Conservation (phyloP, 2,113 vertebrate species). For the Chaetura pelagica region DNA sequence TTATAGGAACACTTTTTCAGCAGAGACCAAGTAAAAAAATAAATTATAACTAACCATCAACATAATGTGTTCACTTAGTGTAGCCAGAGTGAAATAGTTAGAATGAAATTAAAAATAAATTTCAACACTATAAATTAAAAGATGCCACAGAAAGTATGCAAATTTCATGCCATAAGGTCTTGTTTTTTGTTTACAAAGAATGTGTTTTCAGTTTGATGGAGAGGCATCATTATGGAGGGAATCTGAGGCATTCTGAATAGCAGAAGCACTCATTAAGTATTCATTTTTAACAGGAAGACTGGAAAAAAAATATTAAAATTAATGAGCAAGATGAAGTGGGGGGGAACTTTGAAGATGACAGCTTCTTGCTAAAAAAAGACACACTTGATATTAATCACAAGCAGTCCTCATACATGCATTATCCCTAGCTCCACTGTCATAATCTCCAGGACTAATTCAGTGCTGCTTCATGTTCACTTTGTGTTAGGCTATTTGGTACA, state of each 20-base stretch:
- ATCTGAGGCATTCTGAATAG: slow-evolving; percentile 69
- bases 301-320: slow-evolving; percentile 70
- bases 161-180: slow-evolving; percentile 57
- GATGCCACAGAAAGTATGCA: slow-evolving; percentile 68
- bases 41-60: slow-evolving; percentile 9
- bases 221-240: slow-evolving; percentile 71
- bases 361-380: slow-evolving; percentile 56
- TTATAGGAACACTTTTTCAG: neutral
- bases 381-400: slow-evolving; percentile 56
- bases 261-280: slow-evolving; percentile 69
- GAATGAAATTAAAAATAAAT: slow-evolving; percentile 52
- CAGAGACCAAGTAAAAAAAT: neutral
- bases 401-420: slow-evolving; percentile 4
- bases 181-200: slow-evolving; percentile 66
- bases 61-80: slow-evolving; percentile 40
- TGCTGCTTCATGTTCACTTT: neutral
- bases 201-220: slow-evolving; percentile 63
- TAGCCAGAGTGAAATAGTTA: slow-evolving; percentile 81
- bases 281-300: slow-evolving; percentile 71
- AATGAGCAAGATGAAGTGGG: slow-evolving; percentile 64
- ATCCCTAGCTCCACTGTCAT: neutral
- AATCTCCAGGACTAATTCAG: neutral
- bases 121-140: slow-evolving; percentile 68
- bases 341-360: slow-evolving; percentile 56
- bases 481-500: neutral